Evolutionary conservation across 1,140 invertebrate genomes (phyloP).

Genomic region (Chlorops oryzae): DNA sequence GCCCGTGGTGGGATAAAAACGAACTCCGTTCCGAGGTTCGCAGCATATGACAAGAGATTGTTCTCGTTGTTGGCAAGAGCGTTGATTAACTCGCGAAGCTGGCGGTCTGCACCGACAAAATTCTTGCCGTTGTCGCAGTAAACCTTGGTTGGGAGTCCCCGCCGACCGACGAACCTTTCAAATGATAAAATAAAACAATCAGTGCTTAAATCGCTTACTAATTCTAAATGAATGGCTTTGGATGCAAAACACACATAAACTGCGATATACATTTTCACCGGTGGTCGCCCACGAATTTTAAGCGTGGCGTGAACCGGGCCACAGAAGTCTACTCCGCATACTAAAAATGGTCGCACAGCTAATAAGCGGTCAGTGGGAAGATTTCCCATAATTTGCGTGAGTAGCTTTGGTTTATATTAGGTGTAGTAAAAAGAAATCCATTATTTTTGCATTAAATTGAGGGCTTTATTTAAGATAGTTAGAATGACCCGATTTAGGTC

Average conservation of each 20-base stretch:
- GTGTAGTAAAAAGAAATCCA: too few relatives aligned
- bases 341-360: constrained; percentile 6
- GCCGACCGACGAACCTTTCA: constrained; percentile 32
- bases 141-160: constrained; percentile 16
- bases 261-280: constrained; percentile 10
- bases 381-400: constrained; percentile 11
- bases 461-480: too few relatives aligned
- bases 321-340: constrained; percentile 15
- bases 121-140: constrained; percentile 22
- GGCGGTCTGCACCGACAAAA: constrained; percentile 10
- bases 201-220: constrained; percentile 32
- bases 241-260: constrained; percentile 30
- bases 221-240: constrained; percentile 36
- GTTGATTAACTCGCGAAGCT: constrained; percentile 1
- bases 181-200: constrained; percentile 33
- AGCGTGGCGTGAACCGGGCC: constrained; percentile 7
- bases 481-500: too few relatives aligned
- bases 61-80: background rate
- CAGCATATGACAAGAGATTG: background rate
- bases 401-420: constrained; percentile 13
- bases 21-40: constrained; percentile 1
- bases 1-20: constrained; percentile 12
- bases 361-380: constrained; percentile 3
- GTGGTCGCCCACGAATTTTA: constrained; percentile 5
- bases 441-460: too few relatives aligned